Conservation (phyloP, 1,140 invertebrate species). For the Apocrypta bakeri region DNA sequence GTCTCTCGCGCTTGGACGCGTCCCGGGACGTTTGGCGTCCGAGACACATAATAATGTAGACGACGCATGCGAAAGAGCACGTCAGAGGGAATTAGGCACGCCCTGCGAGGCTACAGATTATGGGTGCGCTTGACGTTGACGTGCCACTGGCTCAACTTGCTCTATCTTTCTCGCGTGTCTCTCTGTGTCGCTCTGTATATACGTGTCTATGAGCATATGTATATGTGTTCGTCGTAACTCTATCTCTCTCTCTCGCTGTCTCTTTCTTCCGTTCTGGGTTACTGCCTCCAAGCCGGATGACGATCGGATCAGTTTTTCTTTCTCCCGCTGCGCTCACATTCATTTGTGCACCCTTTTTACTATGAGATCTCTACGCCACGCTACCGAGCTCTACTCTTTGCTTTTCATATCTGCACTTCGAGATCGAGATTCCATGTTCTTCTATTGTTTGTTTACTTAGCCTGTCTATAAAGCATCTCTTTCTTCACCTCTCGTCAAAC, state of each 20-base stretch:
- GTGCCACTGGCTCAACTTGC: constrained; percentile 48
- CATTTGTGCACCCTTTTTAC: neutral
- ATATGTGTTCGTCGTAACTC: neutral
- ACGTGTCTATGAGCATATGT: neutral
- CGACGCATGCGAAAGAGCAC: constrained; percentile 60
- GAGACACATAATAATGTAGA: constrained; percentile 57
- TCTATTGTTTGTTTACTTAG: constrained; percentile 45
- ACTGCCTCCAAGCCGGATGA: constrained; percentile 10
- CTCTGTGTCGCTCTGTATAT: no score
- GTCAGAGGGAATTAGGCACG: constrained; percentile 64
- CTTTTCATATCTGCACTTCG: constrained; percentile 27
- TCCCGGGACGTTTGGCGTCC: constrained; percentile 48
- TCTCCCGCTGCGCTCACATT: neutral
- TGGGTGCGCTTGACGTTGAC: constrained; percentile 63
- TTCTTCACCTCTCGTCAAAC: neutral
- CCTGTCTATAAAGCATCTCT: neutral
- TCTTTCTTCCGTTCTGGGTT: neutral
- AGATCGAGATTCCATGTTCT: constrained; percentile 41
- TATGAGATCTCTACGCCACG: neutral
- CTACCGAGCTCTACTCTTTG: neutral
- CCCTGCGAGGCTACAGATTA: constrained; percentile 57
- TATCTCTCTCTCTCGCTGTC: neutral
- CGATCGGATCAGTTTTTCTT: constrained; percentile 8
- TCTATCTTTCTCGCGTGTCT: constrained; percentile 9
- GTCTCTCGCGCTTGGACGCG: constrained; percentile 41